Conservation (phyloP, 2,888 invertebrate genomes). For the Nematopogon swammerdamellus region DNA sequence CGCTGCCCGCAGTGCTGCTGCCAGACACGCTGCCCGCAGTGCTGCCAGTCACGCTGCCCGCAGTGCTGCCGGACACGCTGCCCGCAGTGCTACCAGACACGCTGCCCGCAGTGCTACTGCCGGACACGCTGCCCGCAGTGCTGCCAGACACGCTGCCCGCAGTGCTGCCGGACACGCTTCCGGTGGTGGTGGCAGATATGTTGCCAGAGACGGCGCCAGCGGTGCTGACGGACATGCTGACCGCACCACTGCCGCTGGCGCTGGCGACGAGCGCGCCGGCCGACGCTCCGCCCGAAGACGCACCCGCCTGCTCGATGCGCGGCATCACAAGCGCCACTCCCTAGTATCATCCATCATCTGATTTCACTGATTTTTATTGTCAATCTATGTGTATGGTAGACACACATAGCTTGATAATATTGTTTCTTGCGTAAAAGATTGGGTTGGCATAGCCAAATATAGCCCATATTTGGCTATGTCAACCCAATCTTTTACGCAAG, state of each 20-base stretch:
- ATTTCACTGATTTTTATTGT: not conserved
- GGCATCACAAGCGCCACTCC: conserved; percentile 70
- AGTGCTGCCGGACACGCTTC: conserved; percentile 23
- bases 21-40: not conserved
- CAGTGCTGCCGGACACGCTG: not conserved
- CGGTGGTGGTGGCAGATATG: conserved; percentile 24
- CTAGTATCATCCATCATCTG: no score
- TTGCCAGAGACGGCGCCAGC: conserved; percentile 21
- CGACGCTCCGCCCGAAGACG: conserved; percentile 20
- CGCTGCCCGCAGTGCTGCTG: not conserved
- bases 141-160: conserved; percentile 10
- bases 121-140: not conserved
- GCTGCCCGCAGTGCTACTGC: not conserved
- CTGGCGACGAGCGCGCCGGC: conserved; percentile 9
- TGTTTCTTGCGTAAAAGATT: no score
- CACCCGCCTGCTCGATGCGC: conserved; percentile 62
- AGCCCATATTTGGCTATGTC: no score
- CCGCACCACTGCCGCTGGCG: conserved; percentile 19
- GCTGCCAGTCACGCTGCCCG: not conserved
- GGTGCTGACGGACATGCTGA: conserved; percentile 20
- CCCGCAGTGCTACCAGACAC: not conserved
- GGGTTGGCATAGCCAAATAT: no score
- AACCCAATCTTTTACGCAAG: no score
- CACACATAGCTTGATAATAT: no score
- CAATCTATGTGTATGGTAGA: no score